Percentiles rank a stretch among this genome's conserved stretches.
Evolutionary conservation across 1,140 invertebrate genomes (phyloP).

Genomic region (Hylaeus anthracinus): DNA sequence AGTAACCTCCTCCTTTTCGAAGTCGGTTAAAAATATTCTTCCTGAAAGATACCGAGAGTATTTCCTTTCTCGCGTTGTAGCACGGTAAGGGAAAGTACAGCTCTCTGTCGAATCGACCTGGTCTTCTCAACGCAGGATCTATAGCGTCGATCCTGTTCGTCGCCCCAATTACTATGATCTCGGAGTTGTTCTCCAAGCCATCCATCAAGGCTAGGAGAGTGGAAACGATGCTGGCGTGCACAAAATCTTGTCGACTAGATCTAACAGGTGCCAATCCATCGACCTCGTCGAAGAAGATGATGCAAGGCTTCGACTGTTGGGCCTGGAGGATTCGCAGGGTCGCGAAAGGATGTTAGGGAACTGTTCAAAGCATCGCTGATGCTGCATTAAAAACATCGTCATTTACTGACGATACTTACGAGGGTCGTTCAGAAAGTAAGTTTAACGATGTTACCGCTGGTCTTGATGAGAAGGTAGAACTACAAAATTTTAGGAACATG

Average conservation of each 20-base stretch:
- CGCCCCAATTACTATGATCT: constrained; percentile 88
- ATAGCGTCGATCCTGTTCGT: constrained; percentile 88
- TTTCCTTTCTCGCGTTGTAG: constrained; percentile 76
- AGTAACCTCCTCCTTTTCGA: too few relatives aligned
- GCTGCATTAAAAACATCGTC: too few relatives aligned
- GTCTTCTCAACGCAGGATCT: constrained; percentile 87
- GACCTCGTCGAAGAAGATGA: constrained; percentile 90
- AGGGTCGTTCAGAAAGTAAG: too few relatives aligned
- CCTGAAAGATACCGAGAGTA: constrained; percentile 81
- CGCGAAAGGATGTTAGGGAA: neutral
- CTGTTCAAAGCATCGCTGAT: too few relatives aligned
- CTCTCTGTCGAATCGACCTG: constrained; percentile 85
- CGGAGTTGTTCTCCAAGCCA: constrained; percentile 83
- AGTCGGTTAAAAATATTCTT: too few relatives aligned
- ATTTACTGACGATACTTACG: too few relatives aligned
- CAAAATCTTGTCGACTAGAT: constrained; percentile 85
- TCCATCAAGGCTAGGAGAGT: constrained; percentile 89
- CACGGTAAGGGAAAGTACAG: constrained; percentile 79
- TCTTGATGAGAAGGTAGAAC: too few relatives aligned
- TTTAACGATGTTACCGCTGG: too few relatives aligned
- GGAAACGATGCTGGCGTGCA: constrained; percentile 82
- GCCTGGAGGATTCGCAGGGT: constrained; percentile 77
- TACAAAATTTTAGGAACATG: too few relatives aligned
- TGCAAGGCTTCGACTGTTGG: constrained; percentile 86
- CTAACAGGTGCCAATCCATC: constrained; percentile 87